phyloP scores from a whole-genome alignment of 2,888 invertebrate species.

The Leptopterna dolabrata region DNA sequence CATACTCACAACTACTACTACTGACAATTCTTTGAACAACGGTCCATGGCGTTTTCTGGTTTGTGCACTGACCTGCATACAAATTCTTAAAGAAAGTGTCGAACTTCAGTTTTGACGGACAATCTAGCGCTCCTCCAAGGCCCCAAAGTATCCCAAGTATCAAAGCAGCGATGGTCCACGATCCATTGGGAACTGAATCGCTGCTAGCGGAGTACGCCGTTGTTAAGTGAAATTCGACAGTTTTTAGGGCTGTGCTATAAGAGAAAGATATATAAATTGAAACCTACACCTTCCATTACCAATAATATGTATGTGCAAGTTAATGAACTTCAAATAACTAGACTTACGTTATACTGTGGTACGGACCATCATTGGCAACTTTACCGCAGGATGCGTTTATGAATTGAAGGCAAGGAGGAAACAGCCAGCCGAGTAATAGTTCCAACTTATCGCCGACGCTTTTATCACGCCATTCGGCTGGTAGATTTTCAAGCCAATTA shows the following conservation, averaged over 20 bases:
- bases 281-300: no score
- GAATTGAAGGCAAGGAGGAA: slow-evolving; percentile 81
- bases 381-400: slow-evolving; percentile 77
- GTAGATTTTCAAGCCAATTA: slow-evolving; percentile 79
- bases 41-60: no score
- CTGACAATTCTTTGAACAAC: no score
- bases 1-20: no score
- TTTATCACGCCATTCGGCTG: slow-evolving; percentile 58
- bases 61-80: slow-evolving; percentile 62
- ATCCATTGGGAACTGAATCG: slow-evolving; percentile 63
- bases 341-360: slow-evolving; percentile 72
- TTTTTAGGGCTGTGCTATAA: slow-evolving; percentile 36
- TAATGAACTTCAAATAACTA: background rate
- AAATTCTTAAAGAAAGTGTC: slow-evolving; percentile 68
- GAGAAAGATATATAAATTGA: background rate
- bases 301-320: no score
- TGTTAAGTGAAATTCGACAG: slow-evolving; percentile 23
- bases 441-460: slow-evolving; percentile 4
- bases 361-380: slow-evolving; percentile 77
- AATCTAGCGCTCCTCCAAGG: slow-evolving; percentile 82
- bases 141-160: slow-evolving; percentile 86
- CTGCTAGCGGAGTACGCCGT: slow-evolving; percentile 6
- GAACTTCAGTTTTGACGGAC: slow-evolving; percentile 74
- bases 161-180: slow-evolving; percentile 83
- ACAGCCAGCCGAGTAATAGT: slow-evolving; percentile 78